Evolutionary conservation across 1,140 invertebrate genomes (phyloP), one percentile per base, ranked within the genome.

Genomic region (Aphelinus atriplicis): DNA sequence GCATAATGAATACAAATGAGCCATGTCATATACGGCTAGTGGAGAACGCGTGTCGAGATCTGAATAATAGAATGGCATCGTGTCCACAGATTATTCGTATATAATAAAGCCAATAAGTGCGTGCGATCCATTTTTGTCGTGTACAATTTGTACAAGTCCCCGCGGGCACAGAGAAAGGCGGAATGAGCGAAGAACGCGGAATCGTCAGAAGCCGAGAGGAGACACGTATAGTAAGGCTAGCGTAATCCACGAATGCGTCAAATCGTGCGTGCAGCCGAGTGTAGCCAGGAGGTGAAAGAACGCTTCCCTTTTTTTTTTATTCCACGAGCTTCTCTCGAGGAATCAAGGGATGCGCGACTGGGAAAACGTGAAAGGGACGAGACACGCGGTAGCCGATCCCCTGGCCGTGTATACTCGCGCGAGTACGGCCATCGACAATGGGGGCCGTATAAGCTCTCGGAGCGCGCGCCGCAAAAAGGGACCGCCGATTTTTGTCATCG

Each of bases 391-490:
- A 71, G 70, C 50, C 43, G 1, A 2, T n/a, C 9, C 9, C 10
- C 51, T 26, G 26, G 26, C 26, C 26, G 1, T 66, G 26, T 6
- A 45, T 55, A 45, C 48, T 3, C 51, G 7, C 45, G 56, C 51
- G 64, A 56, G 53, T 69, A 68, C 53, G 58, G 67, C 55, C 76
- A 70, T 26, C 26, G 26, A 26, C 26, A 26, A 26, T 26, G 26
- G 26, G 26, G 26, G 26, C 26, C 26, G 26, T 26, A 26, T 26
- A 26, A 26, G 26, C 26, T 26, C 26, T 26, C 26, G 26, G 26
- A 26, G 73, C 68, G 73, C 73, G 77, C 71, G 58, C 72, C 73
- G 77, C 75, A 78, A 78, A 80, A 64, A 72, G 77, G 75, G 56
- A 73, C 78, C 75, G 71, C 57, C 75, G 46, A 50, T 67, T 58